Base-by-base conservation (phyloP, 2,113 vertebrate species). In the Euleptes europaea region DNA sequence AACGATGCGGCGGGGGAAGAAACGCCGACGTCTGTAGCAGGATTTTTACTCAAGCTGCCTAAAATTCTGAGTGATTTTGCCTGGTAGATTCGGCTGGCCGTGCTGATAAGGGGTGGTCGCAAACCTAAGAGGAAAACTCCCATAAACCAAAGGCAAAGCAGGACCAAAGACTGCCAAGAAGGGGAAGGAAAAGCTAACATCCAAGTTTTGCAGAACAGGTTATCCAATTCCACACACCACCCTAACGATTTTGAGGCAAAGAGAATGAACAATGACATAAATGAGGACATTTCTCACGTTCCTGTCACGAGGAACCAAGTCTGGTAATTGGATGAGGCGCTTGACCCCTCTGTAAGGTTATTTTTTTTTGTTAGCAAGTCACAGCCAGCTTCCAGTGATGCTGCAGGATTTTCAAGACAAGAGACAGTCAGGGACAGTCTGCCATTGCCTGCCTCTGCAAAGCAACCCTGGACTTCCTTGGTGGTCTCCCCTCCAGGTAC, bases 61-160 rank as follows among this genome's bases (percentile, higher is more conserved):
- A 4, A n/a, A 33, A 47, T 72, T 57, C 69, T 38, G 6, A 65
- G 26, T 80, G 31, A 33, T 77, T 80, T 13, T 54, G 83, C 51
- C 26, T n/a, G 73, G 80, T 23, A 78, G 7, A 0, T 31, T 7
- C 42, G 5, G 72, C 26, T 28, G 42, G 26, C 26, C 1, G 1
- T 15, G 14, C 70, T 26, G 11, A 38, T 47, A 77, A 21, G 13
- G 80, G 23, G 38, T 12, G 11, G 2, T 17, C 47, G 35, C n/a
- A 33, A 9, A 6, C 12, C 5, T 21, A 15, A 40, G 9, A 54
- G 13, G 26, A 71, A 11, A 54, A 8, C 26, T 13, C 76, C 82
- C 70, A 35, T 63, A 33, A 19, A 88, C 13, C 57, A 82, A 23
- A 40, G 72, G 77, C 65, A 77, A 69, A 81, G 86, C 63, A 54